Base-by-base conservation (phyloP, 2,888 invertebrate genomes). In the Tortricodes alternella region DNA sequence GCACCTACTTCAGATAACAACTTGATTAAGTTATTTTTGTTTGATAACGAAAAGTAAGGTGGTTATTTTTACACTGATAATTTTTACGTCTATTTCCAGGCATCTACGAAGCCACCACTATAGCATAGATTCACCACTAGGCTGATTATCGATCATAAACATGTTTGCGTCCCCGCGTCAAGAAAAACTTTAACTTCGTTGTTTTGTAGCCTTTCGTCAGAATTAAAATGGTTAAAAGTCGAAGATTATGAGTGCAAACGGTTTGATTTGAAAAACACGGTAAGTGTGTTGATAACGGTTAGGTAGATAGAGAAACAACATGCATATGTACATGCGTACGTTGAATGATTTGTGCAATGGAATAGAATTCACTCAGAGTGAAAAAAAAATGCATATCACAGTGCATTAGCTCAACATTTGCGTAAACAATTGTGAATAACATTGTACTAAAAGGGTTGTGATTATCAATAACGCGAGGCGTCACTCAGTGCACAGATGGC, bases 401-500 rank as follows among this genome's bases (percentile, higher is more conserved):
- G 15, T 49, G 19, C 38, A 39, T 48, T 16, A 23, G n/a, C 15
- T 32, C 11, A 51, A 61, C 65, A 69, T 69, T 68, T 66, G 65
- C 67, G 68, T 67, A 65, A 68, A 70, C 64, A 64, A 65, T 66
- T 52, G 55, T 58, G 65, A 66, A 64, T 65, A 69, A 72, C 68
- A 64, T 65, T 66, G 63, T 62, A 65, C 70, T 67, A 66, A 80
- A 83, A 80, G 81, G 84, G 82, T 81, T 78, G 74, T 62, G 65
- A 70, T 70, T 73, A 72, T 68, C 64, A 71, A 65, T 74, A 79
- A 80, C 77, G 74, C 76, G 68, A 74, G 77, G 74, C 72, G 70
- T 66, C 62, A 65, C 71, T 67, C 63, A 65, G 66, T 63, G 73
- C 73, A 74, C 83, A 84, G 81, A 82, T 85, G 73, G 64, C 70